Evolutionary conservation across 2,113 vertebrate genomes (phyloP).

Genomic region (Columba janthina): DNA sequence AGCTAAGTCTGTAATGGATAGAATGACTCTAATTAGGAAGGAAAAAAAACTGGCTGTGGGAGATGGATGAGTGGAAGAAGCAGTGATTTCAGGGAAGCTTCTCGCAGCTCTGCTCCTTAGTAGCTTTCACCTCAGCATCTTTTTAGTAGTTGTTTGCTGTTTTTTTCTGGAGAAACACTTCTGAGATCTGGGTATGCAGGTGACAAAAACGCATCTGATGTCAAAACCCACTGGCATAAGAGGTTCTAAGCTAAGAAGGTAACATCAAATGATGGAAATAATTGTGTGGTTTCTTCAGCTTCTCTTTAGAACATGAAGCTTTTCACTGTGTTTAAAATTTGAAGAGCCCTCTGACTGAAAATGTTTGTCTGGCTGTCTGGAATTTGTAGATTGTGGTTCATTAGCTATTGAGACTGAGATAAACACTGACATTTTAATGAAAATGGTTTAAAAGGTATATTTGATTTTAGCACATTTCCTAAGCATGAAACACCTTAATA

Average conservation of each 20-base stretch:
- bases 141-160: neutral
- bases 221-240: neutral
- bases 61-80: neutral
- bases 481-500: neutral
- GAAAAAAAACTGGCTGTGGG: neutral
- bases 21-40: neutral
- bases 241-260: neutral
- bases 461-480: neutral
- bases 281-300: slow-evolving; percentile 8
- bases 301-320: neutral
- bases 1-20: neutral
- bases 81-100: too few relatives aligned
- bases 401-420: neutral
- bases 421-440: neutral
- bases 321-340: neutral
- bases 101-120: neutral
- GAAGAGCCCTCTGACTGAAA: neutral
- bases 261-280: slow-evolving; percentile 34
- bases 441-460: neutral
- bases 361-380: slow-evolving; percentile 13
- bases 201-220: neutral
- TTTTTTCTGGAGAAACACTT: neutral
- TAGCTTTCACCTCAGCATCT: neutral
- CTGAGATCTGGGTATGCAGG: neutral
- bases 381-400: neutral